phyloP scores from a whole-genome alignment of 2,797 vertebrate genomes.

The Sebastiscus albofasciatus region DNA sequence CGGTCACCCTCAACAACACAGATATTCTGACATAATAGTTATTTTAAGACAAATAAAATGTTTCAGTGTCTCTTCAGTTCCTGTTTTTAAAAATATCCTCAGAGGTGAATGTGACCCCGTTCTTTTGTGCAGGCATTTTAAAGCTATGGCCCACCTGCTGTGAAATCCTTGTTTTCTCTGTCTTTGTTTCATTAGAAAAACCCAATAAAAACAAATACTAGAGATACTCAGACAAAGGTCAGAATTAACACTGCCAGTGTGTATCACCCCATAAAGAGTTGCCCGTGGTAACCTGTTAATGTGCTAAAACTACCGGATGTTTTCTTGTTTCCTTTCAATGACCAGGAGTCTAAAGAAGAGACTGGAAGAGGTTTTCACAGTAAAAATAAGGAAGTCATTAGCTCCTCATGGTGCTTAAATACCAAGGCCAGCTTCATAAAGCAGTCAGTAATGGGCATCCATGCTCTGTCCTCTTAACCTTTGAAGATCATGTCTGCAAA shows the following conservation, averaged over 20 bases:
- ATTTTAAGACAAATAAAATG: not conserved
- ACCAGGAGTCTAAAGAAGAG: conserved; percentile 54
- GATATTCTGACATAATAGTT: not conserved
- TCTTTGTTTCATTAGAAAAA: conserved; percentile 13
- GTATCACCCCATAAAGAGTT: conserved; percentile 39
- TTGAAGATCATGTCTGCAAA: conserved; percentile 48
- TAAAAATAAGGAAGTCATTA: conserved; percentile 81
- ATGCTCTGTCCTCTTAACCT: conserved; percentile 51
- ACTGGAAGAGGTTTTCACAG: conserved; percentile 53
- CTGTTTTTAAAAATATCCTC: not conserved
- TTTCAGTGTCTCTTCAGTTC: not conserved
- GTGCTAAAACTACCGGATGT: conserved; percentile 57
- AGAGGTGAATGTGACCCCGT: not conserved
- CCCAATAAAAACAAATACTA: conserved; percentile 7
- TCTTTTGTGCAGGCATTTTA: conserved; percentile 6
- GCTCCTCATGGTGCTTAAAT: conserved; percentile 61
- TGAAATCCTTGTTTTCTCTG: conserved; percentile 1
- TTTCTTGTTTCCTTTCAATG: conserved; percentile 48
- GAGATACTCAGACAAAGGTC: not conserved
- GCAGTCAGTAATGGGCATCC: conserved; percentile 59
- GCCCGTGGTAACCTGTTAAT: conserved; percentile 54
- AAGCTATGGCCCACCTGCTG: not conserved
- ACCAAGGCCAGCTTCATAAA: conserved; percentile 66
- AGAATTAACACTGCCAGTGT: conserved; percentile 23
- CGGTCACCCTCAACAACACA: not conserved